Percentiles rank a stretch among this genome's conserved stretches.
phyloP scores from a whole-genome alignment of 30 jellyfish, hydroid and myxozoan species.

The Aurelia sp. region DNA sequence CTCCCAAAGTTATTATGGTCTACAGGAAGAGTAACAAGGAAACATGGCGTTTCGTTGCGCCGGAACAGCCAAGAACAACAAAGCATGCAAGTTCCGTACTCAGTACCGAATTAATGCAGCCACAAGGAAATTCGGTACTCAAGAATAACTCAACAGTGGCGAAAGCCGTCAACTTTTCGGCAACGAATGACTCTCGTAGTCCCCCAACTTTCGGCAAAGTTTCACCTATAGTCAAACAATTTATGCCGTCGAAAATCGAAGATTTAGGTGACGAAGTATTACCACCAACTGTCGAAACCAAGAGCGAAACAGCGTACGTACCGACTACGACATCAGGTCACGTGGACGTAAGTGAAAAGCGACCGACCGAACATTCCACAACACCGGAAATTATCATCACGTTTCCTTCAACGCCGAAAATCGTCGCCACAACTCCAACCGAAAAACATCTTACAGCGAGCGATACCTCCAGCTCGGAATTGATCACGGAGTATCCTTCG shows the following conservation, averaged over 20 bases:
- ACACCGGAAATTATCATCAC: neutral
- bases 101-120: neutral
- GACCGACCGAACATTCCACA: neutral
- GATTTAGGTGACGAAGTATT: slow-evolving; percentile 48
- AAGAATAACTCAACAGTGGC: neutral
- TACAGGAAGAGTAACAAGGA: neutral
- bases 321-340: neutral
- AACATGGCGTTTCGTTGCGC: neutral
- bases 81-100: neutral
- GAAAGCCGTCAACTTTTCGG: neutral
- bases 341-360: neutral
- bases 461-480: neutral
- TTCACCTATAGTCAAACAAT: neutral
- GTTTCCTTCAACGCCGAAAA: neutral
- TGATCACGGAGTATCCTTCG: slow-evolving; percentile 19
- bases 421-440: neutral
- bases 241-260: neutral
- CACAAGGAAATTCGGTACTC: neutral
- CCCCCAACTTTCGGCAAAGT: neutral
- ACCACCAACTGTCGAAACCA: slow-evolving; percentile 33
- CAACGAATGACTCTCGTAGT: neutral
- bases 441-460: neutral
- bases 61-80: neutral
- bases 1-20: slow-evolving; percentile 75
- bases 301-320: neutral